phyloP scores from a whole-genome alignment of 2,797 vertebrate genomes.

The Myotis pilosus region DNA sequence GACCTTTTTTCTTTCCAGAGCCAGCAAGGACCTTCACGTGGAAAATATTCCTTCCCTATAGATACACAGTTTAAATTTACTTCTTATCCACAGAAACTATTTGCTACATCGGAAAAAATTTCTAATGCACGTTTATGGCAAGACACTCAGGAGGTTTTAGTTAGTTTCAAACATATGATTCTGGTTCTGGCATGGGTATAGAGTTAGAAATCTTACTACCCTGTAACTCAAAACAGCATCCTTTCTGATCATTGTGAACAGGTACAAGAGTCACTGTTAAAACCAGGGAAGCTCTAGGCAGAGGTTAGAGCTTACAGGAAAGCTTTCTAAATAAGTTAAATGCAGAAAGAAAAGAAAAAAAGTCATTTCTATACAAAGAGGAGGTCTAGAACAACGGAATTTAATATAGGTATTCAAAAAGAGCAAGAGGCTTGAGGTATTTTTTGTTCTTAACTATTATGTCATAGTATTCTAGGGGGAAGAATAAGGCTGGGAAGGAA shows the following conservation, averaged over 20 bases:
- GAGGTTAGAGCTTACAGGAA: neutral
- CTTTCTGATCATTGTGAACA: conserved; percentile 27
- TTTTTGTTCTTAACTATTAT: neutral
- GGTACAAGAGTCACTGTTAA: neutral
- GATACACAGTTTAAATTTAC: conserved; percentile 79
- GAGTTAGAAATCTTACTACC: conserved; percentile 62
- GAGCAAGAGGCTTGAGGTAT: neutral
- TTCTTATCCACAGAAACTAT: conserved; percentile 76
- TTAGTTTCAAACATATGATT: conserved; percentile 77
- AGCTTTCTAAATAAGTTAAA: neutral
- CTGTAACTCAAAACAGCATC: conserved; percentile 61
- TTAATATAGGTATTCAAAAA: conserved; percentile 36
- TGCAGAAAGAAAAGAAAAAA: neutral
- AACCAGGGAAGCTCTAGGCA: neutral
- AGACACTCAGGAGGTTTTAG: conserved; percentile 71
- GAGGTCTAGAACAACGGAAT: neutral
- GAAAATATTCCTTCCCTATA: conserved; percentile 64
- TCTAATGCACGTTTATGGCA: conserved; percentile 72
- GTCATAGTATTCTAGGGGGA: neutral
- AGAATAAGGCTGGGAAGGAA: neutral
- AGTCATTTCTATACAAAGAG: neutral
- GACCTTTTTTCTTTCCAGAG: conserved; percentile 5
- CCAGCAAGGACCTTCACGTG: conserved; percentile 36
- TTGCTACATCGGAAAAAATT: conserved; percentile 80
- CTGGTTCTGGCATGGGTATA: conserved; percentile 61